Evolutionary conservation across 1,140 invertebrate species (phyloP), one percentile per base, ranked within the genome.

Genomic region (Diachasma alloeum): DNA sequence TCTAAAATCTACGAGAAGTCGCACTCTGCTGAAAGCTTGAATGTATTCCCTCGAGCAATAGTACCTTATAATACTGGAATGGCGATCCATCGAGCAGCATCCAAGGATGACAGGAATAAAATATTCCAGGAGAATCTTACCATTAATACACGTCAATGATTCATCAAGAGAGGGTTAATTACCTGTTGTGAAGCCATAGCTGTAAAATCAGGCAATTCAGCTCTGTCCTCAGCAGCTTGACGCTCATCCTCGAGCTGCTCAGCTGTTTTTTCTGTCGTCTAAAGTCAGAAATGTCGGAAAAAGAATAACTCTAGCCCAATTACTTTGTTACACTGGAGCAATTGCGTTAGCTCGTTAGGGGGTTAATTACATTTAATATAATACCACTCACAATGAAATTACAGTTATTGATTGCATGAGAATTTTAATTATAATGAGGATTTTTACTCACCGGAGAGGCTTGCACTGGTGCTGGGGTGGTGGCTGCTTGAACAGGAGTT

Each of bases 141-240:
- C 6, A 31, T 66, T 31, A 31, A 66, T 66, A 66, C 11, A 66
- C 22, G 6, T 22, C n/a, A n/a, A 53, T 53, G 4, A 19, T 19
- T 53, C 11, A 22, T 67, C 63, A 31, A 71, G 10, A 37, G 24
- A 36, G 13, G 59, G 13, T 39, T 53, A 73, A 69, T 87, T 89
- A 91, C 91, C 90, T 91, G 91, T 31, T 90, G 89, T 0, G 89
- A 83, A 72, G 89, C 83, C 87, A 91, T 90, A 26, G 89, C 88
- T 75, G 90, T 79, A 81, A 90, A 90, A 81, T 91, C 87, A 71
- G 89, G 88, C 59, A 90, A 80, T 80, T 90, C 87, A 74, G 87
- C 87, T 75, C 83, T 82, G 81, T 90, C 87, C 69, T 89, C 90
- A 4, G 84, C 87, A 19, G 86, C 86, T 76, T 87, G 87, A 81